Evolutionary conservation across 2,113 vertebrate genomes (phyloP).

Genomic region (Acrocephalus kingi): DNA sequence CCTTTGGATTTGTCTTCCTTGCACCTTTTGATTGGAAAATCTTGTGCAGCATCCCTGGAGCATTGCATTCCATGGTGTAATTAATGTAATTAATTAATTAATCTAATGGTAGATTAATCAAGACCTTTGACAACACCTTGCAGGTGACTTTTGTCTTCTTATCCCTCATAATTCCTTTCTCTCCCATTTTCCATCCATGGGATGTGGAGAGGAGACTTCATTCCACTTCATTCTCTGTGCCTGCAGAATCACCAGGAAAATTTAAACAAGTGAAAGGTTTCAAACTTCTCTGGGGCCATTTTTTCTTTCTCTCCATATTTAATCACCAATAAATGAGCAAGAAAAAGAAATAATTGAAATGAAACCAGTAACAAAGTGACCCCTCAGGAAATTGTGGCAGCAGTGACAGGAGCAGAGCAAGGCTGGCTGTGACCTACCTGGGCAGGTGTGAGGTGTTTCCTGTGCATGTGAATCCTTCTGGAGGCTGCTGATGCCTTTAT

Average conservation of each 20-base stretch:
- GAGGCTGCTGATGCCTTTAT: background rate
- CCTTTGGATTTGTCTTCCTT: background rate
- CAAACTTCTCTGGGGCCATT: background rate
- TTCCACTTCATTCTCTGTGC: background rate
- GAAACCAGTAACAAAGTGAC: background rate
- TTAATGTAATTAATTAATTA: too few species aligned
- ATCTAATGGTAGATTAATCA: too few species aligned
- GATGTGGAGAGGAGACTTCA: background rate
- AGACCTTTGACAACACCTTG: background rate
- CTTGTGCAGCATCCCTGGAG: background rate
- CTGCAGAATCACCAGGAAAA: fast-evolving
- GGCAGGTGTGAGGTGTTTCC: background rate
- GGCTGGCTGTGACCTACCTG: background rate
- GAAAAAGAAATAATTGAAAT: background rate
- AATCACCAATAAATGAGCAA: background rate
- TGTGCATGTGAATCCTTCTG: fast-evolving
- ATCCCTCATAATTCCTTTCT: background rate
- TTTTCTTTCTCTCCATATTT: background rate
- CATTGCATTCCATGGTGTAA: background rate
- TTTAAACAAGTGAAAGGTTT: background rate
- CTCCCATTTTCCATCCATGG: background rate
- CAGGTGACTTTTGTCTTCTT: background rate
- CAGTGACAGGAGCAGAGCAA: fast-evolving
- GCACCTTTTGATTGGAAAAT: background rate
- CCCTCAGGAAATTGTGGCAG: too few species aligned